Evolutionary conservation across 2,888 invertebrate species (phyloP).

Genomic region (Synanthedon tipuliformis): DNA sequence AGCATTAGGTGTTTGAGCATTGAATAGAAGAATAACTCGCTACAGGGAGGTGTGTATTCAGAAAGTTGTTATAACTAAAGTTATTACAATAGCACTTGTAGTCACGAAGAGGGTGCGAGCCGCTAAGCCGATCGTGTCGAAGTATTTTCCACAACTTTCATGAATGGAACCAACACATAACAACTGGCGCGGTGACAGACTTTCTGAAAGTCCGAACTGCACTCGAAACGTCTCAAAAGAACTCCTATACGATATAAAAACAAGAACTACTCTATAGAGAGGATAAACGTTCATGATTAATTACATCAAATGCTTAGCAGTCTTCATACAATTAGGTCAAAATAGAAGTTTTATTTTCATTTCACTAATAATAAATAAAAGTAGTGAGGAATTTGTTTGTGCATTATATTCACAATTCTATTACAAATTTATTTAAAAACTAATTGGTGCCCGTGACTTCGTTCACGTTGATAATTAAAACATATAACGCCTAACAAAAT

Average conservation of each 20-base stretch:
- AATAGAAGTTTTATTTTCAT: not conserved
- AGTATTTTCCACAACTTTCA: conserved; percentile 44
- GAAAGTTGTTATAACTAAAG: conserved; percentile 33
- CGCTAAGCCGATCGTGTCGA: conserved; percentile 59
- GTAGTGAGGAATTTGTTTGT: conserved; percentile 1
- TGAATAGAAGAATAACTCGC: too few species aligned
- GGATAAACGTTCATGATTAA: too few species aligned
- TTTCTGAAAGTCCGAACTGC: conserved; percentile 29
- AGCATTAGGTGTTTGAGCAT: too few species aligned
- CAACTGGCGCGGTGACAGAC: conserved; percentile 47
- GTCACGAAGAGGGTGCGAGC: conserved; percentile 45
- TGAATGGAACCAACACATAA: conserved; percentile 50
- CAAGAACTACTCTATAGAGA: too few species aligned
- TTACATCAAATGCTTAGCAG: too few species aligned
- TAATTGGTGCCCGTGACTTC: too few species aligned
- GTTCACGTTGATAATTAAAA: too few species aligned
- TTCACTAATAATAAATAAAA: conserved; percentile 2
- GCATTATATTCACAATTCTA: too few species aligned
- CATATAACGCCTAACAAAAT: too few species aligned
- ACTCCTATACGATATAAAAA: too few species aligned
- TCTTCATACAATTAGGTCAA: not conserved
- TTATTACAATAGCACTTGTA: conserved; percentile 51
- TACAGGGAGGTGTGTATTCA: not conserved
- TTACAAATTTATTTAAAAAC: too few species aligned
- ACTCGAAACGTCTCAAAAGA: conserved; percentile 2